Conservation (phyloP, 2,797 vertebrate genomes). For the Denticeps clupeoides region DNA sequence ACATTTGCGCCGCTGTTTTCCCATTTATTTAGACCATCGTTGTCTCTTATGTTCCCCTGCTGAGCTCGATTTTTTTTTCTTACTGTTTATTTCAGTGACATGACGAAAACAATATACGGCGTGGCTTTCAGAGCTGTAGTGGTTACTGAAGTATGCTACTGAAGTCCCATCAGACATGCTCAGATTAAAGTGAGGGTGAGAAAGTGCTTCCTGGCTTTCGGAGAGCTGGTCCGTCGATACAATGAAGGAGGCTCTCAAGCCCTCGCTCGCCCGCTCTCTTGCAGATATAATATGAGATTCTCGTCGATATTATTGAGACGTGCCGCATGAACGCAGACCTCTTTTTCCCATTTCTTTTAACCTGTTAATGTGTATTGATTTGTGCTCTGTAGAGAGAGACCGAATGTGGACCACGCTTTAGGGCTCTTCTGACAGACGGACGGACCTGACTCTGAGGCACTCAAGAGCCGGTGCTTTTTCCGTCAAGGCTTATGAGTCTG, state of each 20-base stretch:
- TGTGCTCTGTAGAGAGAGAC: constrained; percentile 20
- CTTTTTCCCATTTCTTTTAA: constrained; percentile 49
- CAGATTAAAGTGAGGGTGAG: constrained; percentile 59
- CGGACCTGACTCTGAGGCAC: constrained; percentile 9
- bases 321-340: constrained; percentile 50
- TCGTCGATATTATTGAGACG: constrained; percentile 57
- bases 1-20: no score
- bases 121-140: no score
- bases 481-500: constrained; percentile 16
- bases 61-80: no score
- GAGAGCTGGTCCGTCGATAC: constrained; percentile 24
- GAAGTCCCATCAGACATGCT: constrained; percentile 50
- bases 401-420: constrained; percentile 19
- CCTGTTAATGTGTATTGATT: constrained; percentile 79
- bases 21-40: no score
- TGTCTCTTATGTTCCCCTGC: no score
- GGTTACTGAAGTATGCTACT: constrained; percentile 47
- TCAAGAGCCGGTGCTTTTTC: constrained; percentile 14
- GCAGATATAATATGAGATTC: constrained; percentile 32
- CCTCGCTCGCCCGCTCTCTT: constrained; percentile 21
- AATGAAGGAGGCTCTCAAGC: constrained; percentile 22
- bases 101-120: no score
- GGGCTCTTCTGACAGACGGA: constrained; percentile 22
- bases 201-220: constrained; percentile 36
- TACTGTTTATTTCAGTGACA: no score